Evolutionary conservation across 2,113 vertebrate genomes (phyloP).

Genomic region (Psephotus haematonotus): DNA sequence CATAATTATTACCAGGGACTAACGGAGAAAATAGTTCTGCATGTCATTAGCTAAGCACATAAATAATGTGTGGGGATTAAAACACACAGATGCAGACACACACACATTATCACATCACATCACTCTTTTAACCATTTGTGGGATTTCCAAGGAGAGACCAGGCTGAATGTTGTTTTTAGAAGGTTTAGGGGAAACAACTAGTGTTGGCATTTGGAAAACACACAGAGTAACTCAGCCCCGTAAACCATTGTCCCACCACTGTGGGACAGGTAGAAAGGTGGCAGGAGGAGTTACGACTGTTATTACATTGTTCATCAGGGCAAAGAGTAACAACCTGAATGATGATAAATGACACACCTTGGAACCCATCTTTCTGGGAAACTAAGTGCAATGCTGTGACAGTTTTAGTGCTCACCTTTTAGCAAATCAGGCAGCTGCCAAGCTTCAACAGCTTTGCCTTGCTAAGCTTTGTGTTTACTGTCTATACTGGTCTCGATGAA

Average conservation of each 20-base stretch:
- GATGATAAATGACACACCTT: background rate
- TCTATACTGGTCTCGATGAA: background rate
- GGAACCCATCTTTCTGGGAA: background rate
- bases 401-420: background rate
- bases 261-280: background rate
- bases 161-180: background rate
- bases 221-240: accelerated
- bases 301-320: accelerated
- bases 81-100: background rate
- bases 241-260: accelerated
- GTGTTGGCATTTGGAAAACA: background rate
- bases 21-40: background rate
- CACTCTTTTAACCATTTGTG: background rate
- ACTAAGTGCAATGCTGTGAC: accelerated
- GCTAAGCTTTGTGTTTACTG: background rate
- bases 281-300: background rate
- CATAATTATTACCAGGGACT: background rate
- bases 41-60: background rate
- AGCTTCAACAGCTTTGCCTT: background rate
- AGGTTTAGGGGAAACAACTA: constrained; percentile 56
- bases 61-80: background rate
- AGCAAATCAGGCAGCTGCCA: background rate
- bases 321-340: background rate
- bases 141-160: background rate
- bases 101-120: background rate